phyloP scores from a whole-genome alignment of 2,797 vertebrate genomes.

The Hydrophis major region DNA sequence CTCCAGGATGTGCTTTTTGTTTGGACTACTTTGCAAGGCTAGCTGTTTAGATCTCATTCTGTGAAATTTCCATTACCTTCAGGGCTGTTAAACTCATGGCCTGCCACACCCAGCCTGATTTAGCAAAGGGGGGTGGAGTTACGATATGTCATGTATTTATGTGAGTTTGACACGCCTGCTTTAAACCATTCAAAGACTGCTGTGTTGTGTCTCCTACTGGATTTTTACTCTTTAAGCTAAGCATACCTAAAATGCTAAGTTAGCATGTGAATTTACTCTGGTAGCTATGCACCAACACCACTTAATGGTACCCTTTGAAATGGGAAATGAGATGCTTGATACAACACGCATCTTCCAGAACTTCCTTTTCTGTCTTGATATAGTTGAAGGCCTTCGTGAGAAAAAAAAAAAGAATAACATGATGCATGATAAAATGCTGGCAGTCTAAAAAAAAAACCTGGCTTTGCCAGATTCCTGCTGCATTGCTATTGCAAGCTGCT shows the following conservation, averaged over 20 bases:
- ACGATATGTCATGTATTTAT: too few relatives aligned
- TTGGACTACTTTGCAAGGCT: neutral
- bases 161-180: too few relatives aligned
- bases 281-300: neutral
- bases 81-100: neutral
- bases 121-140: too few relatives aligned
- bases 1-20: neutral
- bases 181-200: neutral
- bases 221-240: neutral
- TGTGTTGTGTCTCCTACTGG: neutral
- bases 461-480: neutral
- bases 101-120: too few relatives aligned
- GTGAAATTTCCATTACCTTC: neutral
- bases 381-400: neutral
- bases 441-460: neutral
- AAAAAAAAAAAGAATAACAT: neutral
- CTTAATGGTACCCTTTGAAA: neutral
- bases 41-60: neutral
- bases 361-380: neutral
- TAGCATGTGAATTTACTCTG: neutral
- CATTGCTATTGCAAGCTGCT: neutral
- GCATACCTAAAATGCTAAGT: neutral
- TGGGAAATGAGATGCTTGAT: neutral
- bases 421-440: neutral
- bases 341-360: neutral